phyloP scores from a whole-genome alignment of 2,797 vertebrate genomes.

The Onychomys torridus region DNA sequence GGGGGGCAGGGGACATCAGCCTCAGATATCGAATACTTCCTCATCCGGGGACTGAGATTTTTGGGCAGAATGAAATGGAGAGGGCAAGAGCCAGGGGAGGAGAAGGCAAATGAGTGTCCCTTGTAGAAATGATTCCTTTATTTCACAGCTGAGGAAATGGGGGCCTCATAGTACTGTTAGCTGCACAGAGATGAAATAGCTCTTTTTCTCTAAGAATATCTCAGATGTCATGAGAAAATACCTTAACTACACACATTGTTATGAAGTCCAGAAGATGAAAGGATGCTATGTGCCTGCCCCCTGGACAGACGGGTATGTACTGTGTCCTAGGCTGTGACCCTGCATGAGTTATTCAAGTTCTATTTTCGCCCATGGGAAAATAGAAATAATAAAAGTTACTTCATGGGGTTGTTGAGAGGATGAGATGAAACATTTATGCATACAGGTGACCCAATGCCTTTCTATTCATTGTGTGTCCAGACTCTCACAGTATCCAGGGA shows the following conservation, averaged over 20 bases:
- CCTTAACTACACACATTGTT: background rate
- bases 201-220: background rate
- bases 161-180: background rate
- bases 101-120: background rate
- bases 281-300: background rate
- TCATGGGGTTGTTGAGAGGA: slow-evolving; percentile 8
- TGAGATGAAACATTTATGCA: slow-evolving; percentile 51
- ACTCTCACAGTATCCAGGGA: background rate
- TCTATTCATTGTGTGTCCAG: slow-evolving; percentile 2
- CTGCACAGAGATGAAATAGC: background rate
- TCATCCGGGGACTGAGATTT: background rate
- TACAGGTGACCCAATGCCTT: background rate
- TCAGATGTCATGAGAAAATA: background rate
- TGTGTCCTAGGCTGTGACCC: background rate
- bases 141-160: background rate
- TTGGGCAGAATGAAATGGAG: background rate
- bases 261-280: slow-evolving; percentile 10
- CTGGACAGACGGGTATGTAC: background rate
- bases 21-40: background rate
- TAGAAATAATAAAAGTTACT: background rate
- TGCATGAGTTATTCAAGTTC: slow-evolving; percentile 20
- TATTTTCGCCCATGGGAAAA: background rate
- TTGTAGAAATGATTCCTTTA: slow-evolving; percentile 11
- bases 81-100: background rate
- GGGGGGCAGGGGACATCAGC: background rate